phyloP scores from a whole-genome alignment of 2,888 invertebrate species.

The Diaphora mendica region DNA sequence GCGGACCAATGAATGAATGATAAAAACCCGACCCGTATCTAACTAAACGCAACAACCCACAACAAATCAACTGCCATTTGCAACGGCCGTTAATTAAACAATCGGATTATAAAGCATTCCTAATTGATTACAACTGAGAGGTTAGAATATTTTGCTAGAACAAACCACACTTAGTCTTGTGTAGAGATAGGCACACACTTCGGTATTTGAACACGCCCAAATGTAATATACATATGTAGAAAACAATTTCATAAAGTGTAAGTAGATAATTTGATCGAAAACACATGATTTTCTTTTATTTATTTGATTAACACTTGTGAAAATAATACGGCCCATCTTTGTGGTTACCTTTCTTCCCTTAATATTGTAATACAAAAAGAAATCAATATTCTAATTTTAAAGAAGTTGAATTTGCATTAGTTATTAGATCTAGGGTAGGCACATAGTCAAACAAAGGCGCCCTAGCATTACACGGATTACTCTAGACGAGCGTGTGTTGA shows the following conservation, averaged over 20 bases:
- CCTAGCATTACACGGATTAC: slow-evolving; percentile 30
- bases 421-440: slow-evolving; percentile 31
- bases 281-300: background rate
- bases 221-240: background rate
- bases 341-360: background rate
- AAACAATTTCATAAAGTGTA: background rate
- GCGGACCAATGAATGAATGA: slow-evolving; percentile 21
- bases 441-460: slow-evolving; percentile 45
- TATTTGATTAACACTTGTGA: background rate
- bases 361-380: background rate
- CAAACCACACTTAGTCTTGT: background rate
- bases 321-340: background rate
- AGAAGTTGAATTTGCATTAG: slow-evolving; percentile 32
- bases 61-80: slow-evolving; percentile 43
- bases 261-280: background rate
- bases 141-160: slow-evolving; percentile 2
- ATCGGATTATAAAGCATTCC: slow-evolving; percentile 28
- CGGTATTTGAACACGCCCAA: background rate
- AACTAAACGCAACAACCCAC: slow-evolving; percentile 44
- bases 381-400: slow-evolving; percentile 11
- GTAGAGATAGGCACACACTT: background rate
- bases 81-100: slow-evolving; percentile 50
- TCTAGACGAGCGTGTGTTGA: slow-evolving; percentile 40
- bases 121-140: slow-evolving; percentile 17
- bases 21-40: slow-evolving; percentile 42